Base-by-base conservation (phyloP, 2,113 vertebrate species). In the Columba livia region DNA sequence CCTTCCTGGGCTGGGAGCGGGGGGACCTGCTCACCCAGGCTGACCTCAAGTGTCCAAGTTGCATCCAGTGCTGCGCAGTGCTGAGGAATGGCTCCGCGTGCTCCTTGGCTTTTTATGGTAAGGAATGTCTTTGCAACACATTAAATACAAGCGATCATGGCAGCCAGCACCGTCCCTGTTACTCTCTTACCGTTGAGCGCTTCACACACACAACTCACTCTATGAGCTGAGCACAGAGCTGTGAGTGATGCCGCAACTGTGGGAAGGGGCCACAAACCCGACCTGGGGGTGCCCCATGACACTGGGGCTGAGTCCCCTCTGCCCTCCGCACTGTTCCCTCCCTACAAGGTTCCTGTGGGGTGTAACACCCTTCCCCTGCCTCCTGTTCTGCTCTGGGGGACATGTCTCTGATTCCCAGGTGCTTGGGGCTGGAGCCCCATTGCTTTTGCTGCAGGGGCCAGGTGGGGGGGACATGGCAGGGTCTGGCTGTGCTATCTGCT, bases 21-120 rank as follows among this genome's bases (percentile, higher is more conserved):
- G 31, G 48, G 26, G 65, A 44, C 16, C 0, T 44, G 2, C 57
- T 70, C 1, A 0, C 5, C 29, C 16, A 2, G 65, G 17, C 66
- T 79, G 91, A 71, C 84, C 70, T 88, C 1, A 15, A 28, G 62
- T 23, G 26, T 62, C 53, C 3, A 44, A 44, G 42, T 44, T 7
- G 42, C 42, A 44, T 17, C 42, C 42, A 17, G 16, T 44, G 42
- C 42, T 44, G 42, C 16, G 2, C 79, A n/a, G 79, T 0, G 0
- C 85, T 66, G 25, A 48, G 64, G 78, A 72, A 44, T 0, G 9
- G 88, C 77, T 69, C 62, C 0, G 1, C 15, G 1, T 5, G 61
- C 81, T 96, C 86, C 51, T 51, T 95, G 93, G 74, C 96, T 96
- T 96, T 96, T 94, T 96, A 95, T 92, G 92, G 96, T 96, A 95